Conservation (phyloP, 2,888 invertebrate genomes). For the Tortricodes alternella region DNA sequence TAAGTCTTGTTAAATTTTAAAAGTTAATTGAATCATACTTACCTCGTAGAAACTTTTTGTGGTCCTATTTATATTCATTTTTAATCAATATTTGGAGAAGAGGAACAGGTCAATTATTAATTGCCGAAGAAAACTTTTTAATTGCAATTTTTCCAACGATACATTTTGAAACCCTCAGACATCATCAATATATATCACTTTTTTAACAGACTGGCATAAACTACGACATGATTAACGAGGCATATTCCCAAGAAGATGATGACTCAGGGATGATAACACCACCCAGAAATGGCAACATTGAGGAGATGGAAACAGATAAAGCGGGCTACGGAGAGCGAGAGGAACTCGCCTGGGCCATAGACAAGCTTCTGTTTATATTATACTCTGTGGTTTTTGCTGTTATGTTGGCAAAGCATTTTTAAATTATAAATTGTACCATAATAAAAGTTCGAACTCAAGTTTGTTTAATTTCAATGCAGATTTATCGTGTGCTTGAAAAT, state of each 20-base stretch:
- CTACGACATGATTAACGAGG: slow-evolving; percentile 57
- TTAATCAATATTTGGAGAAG: too few species aligned
- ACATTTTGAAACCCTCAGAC: too few species aligned
- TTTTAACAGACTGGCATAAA: slow-evolving; percentile 42
- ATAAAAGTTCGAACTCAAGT: neutral
- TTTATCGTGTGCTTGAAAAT: too few species aligned
- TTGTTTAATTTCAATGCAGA: too few species aligned
- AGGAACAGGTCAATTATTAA: too few species aligned
- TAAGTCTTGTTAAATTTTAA: too few species aligned
- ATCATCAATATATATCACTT: too few species aligned
- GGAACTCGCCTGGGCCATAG: slow-evolving; percentile 62
- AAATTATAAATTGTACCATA: slow-evolving; percentile 22
- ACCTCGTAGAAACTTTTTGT: too few species aligned
- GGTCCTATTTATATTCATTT: too few species aligned
- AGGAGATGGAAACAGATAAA: slow-evolving; percentile 65
- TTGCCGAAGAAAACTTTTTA: too few species aligned
- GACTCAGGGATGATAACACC: slow-evolving; percentile 40
- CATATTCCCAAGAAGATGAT: slow-evolving; percentile 58
- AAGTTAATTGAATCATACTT: too few species aligned
- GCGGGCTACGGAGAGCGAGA: slow-evolving; percentile 46
- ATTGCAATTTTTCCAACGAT: too few species aligned
- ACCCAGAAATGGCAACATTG: slow-evolving; percentile 50
- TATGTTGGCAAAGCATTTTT: slow-evolving; percentile 62
- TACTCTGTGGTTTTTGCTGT: slow-evolving; percentile 58
- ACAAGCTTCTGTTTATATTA: slow-evolving; percentile 59